Percentiles rank a stretch among this genome's conserved stretches.
phyloP scores from a whole-genome alignment of 2,888 invertebrate species.

The Tetranychus truncatus region DNA sequence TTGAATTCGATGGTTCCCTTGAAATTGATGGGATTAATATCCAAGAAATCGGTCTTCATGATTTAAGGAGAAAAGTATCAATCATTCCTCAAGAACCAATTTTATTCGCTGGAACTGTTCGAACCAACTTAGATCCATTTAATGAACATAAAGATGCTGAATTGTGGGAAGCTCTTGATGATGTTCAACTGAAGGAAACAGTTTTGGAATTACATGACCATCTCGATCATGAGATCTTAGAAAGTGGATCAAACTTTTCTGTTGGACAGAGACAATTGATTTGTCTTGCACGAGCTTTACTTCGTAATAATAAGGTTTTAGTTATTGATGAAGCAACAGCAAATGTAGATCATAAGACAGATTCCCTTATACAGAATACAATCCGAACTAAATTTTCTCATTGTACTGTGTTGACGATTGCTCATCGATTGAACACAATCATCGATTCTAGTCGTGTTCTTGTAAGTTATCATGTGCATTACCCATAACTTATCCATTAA shows the following conservation, averaged over 20 bases:
- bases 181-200: constrained; percentile 54
- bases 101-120: constrained; percentile 65
- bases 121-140: constrained; percentile 77
- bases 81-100: constrained; percentile 85
- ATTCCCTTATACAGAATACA: constrained; percentile 55
- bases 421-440: constrained; percentile 55
- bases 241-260: constrained; percentile 62
- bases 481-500: neutral
- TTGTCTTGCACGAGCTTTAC: constrained; percentile 68
- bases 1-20: constrained; percentile 34
- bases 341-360: constrained; percentile 56
- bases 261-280: constrained; percentile 75
- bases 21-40: constrained; percentile 35
- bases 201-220: constrained; percentile 45
- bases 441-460: constrained; percentile 65
- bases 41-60: constrained; percentile 39
- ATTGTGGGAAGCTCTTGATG: constrained; percentile 65
- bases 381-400: constrained; percentile 54
- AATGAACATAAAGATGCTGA: constrained; percentile 54
- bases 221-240: constrained; percentile 48
- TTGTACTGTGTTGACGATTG: constrained; percentile 36
- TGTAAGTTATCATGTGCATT: constrained; percentile 21
- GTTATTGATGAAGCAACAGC: constrained; percentile 83
- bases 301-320: constrained; percentile 60
- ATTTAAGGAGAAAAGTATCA: constrained; percentile 58